Conservation (phyloP, 2,113 vertebrate species). For the Sarotherodon lohbergeri region DNA sequence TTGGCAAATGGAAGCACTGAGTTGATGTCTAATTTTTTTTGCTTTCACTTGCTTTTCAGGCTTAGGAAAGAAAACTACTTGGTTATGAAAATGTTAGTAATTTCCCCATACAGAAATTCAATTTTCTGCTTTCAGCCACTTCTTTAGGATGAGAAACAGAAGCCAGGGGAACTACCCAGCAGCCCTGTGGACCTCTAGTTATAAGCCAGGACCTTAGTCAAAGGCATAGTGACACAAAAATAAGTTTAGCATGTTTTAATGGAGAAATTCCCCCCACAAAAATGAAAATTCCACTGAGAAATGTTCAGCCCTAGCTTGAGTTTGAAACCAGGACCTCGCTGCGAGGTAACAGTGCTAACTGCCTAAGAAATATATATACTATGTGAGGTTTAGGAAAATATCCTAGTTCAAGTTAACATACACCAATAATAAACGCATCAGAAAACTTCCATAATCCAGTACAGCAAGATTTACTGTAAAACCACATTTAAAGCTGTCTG, state of each 20-base stretch:
- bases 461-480: neutral
- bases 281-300: neutral
- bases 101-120: neutral
- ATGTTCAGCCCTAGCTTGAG: no score
- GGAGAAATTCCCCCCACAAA: neutral
- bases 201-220: neutral
- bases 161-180: neutral
- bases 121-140: neutral
- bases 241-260: neutral
- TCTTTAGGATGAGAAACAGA: neutral
- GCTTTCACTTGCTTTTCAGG: neutral
- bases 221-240: neutral
- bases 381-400: neutral
- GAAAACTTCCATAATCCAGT: neutral
- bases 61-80: neutral
- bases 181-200: accelerated
- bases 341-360: neutral
- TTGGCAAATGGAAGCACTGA: neutral
- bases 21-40: neutral
- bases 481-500: no score
- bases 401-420: neutral
- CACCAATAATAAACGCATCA: neutral
- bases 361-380: accelerated
- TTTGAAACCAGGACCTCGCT: neutral
- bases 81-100: neutral